Percentiles rank a stretch among this genome's conserved stretches.
Evolutionary conservation across 2,797 vertebrate genomes (phyloP).

Genomic region (Enteromius thamalakanensis): DNA sequence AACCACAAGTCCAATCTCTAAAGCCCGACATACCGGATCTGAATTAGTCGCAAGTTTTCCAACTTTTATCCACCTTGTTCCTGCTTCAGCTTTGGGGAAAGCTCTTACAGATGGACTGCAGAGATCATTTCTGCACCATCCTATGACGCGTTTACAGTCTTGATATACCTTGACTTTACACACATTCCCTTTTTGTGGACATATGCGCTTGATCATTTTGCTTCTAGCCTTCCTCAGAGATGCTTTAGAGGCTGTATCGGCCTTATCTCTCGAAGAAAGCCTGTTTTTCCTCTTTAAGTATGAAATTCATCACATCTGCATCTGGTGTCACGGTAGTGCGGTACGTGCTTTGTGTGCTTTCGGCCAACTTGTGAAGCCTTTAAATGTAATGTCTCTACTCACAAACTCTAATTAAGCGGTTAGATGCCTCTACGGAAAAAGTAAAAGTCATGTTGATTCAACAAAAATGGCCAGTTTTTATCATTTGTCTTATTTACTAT

Average conservation of each 20-base stretch:
- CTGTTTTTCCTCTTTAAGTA: conserved; percentile 25
- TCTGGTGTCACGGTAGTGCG: conserved; percentile 26
- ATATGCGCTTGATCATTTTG: conserved; percentile 33
- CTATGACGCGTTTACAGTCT: not conserved
- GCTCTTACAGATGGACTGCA: conserved; percentile 66
- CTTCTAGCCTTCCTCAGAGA: conserved; percentile 23
- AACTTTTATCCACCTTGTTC: conserved; percentile 59
- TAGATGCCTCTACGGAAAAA: not conserved
- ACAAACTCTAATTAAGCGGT: conserved; percentile 23
- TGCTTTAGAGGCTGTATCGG: not conserved
- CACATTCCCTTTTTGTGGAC: not conserved
- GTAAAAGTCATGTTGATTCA: conserved; percentile 5
- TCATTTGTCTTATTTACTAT: conserved; percentile 26
- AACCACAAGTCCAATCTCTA: conserved; percentile 53
- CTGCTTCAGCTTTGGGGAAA: conserved; percentile 62
- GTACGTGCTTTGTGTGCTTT: conserved; percentile 34
- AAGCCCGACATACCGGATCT: conserved; percentile 50
- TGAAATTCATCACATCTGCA: conserved; percentile 23
- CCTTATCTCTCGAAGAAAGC: conserved; percentile 14
- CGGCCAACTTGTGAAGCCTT: conserved; percentile 19
- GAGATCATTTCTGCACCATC: not conserved
- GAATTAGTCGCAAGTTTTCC: conserved; percentile 57
- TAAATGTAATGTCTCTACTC: conserved; percentile 14
- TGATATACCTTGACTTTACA: conserved; percentile 21
- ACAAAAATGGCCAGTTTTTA: conserved; percentile 25